Base-by-base conservation (phyloP, 2,113 vertebrate species). In the Centropristis striata region DNA sequence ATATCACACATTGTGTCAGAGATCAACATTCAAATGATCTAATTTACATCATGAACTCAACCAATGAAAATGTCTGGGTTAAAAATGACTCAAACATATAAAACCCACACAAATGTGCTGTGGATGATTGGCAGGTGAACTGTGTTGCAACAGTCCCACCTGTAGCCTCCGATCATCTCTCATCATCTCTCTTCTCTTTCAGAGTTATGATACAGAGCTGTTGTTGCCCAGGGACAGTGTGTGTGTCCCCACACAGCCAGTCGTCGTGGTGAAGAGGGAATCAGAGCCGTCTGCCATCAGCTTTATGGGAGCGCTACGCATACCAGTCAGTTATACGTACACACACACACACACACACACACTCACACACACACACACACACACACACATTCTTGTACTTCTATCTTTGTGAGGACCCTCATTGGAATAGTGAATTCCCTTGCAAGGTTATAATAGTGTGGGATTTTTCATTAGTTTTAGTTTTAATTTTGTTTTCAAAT, bases 291-390 rank as follows among this genome's bases (percentile, higher is more conserved):
- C 94, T 0, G 96, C 98, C 90, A 99, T 99, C 93, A 98, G 97
- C 89, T 99, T 99, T 93, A 88, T 96, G 2, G 97, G 95, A 58
- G 98, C 97, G 0, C 95, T 99, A 4, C 91, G 76, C 21, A 99
- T 99, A 57, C 98, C 98, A 0, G 98, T 99, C 77, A 96, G 97
- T 84, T 3, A 18, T 28, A 55, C 23, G 23, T 46, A 53, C 27
- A 44, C 32, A 25, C 53, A 58, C 57, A 21, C 8, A 41, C 36
- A 66, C 41, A 73, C 28, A 53, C n/a, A 42, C 1, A 49, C 27
- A 32, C 58, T 36, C 32, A 11, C 49, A 53, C 50, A n/a, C n/a
- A n/a, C n/a, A n/a, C n/a, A n/a, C n/a, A n/a, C n/a, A n/a, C n/a
- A n/a, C n/a, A n/a, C n/a, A n/a, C n/a, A n/a, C n/a, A n/a, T n/a